Evolutionary conservation across 1,140 invertebrate species (phyloP).

Genomic region (Trichoplusia ni): DNA sequence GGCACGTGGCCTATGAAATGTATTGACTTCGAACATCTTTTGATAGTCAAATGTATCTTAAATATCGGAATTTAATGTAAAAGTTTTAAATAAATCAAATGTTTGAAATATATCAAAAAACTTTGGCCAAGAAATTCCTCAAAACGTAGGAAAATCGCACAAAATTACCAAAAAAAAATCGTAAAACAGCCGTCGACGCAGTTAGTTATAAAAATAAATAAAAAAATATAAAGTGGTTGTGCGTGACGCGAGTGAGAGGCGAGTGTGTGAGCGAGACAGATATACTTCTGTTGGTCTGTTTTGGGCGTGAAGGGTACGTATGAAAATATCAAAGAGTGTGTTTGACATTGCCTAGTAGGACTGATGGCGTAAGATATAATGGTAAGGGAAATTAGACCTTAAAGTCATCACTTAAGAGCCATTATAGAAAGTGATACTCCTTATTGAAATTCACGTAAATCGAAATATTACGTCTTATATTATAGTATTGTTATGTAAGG

Average conservation of each 20-base stretch:
- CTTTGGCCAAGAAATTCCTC: background rate
- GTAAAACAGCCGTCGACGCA: slow-evolving; percentile 1
- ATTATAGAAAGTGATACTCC: no score
- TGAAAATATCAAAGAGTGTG: slow-evolving; percentile 2
- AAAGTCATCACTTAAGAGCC: no score
- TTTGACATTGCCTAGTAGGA: background rate
- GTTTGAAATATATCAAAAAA: background rate
- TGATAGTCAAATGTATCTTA: no score
- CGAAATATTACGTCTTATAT: no score
- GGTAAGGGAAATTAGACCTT: no score
- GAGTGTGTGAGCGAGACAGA: slow-evolving; percentile 15
- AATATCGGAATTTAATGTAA: no score
- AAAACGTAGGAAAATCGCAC: background rate
- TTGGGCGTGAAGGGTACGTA: background rate
- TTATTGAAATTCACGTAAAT: no score
- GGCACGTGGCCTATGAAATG: no score
- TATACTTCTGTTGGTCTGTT: slow-evolving; percentile 11
- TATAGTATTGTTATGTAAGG: background rate
- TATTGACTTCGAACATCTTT: no score
- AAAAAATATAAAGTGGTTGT: slow-evolving; percentile 18
- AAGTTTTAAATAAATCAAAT: background rate
- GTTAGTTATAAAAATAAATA: slow-evolving; percentile 20
- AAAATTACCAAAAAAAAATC: background rate
- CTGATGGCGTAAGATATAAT: no score
- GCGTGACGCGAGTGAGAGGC: slow-evolving; percentile 8